Percentiles rank a stretch among this genome's conserved stretches.
phyloP scores from a whole-genome alignment of 2,113 vertebrate species.

The Microcebus tavaratra region DNA sequence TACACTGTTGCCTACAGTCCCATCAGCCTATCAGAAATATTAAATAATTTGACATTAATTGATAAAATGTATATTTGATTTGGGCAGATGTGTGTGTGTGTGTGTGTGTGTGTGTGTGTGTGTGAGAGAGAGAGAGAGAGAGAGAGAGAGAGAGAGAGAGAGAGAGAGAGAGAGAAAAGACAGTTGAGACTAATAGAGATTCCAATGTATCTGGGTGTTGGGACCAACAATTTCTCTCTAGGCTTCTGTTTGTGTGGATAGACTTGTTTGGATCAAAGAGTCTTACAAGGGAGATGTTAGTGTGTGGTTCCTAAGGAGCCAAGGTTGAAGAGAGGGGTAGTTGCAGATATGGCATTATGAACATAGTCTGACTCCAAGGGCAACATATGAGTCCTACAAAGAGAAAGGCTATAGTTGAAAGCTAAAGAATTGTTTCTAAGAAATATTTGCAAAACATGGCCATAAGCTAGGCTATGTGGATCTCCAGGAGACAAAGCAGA shows the following conservation, averaged over 20 bases:
- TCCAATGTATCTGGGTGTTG: neutral
- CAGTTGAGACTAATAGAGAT: neutral
- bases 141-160: too few relatives aligned
- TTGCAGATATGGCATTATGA: neutral
- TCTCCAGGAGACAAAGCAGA: neutral
- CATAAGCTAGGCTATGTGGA: neutral
- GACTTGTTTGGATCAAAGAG: neutral
- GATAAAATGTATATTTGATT: neutral
- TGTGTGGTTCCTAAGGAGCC: neutral
- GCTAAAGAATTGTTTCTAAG: neutral
- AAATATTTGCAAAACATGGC: neutral
- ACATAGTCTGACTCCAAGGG: neutral
- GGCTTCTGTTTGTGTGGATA: neutral
- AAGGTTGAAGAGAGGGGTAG: neutral
- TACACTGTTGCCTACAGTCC: neutral
- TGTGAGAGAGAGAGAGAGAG: too few relatives aligned
- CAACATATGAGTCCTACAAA: neutral
- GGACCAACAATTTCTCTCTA: neutral
- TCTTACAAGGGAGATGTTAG: neutral
- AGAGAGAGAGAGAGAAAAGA: neutral
- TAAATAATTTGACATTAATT: conserved; percentile 14
- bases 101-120: too few relatives aligned
- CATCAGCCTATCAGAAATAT: neutral
- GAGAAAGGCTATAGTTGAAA: neutral
- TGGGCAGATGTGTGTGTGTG: neutral